Percentiles rank a stretch among this genome's conserved stretches.
These are phyloP conservation scores for Eupithecia insigniata DNA, from an alignment of 2,888 invertebrate species.

Conservation along the genomic window DNA sequence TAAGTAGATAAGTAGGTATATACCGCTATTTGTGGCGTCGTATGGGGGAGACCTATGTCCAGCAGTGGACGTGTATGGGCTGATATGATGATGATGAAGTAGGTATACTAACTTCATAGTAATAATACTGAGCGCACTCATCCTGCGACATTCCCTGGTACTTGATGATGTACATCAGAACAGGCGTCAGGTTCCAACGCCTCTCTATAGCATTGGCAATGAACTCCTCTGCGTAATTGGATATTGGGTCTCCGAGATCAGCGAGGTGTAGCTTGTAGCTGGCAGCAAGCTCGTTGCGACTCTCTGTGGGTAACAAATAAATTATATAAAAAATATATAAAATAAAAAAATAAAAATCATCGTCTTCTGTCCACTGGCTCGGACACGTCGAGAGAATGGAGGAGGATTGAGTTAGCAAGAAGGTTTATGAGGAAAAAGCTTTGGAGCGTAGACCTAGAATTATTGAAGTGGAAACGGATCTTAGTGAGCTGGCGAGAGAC, in stretches of 20 bases:
- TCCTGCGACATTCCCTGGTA: slow-evolving; percentile 61
- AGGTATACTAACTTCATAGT: slow-evolving; percentile 70
- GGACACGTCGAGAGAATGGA: no score
- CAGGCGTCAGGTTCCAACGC: slow-evolving; percentile 62
- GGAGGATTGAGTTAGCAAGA: background rate
- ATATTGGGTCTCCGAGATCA: slow-evolving; percentile 56
- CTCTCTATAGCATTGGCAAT: slow-evolving; percentile 63
- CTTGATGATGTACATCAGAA: slow-evolving; percentile 59
- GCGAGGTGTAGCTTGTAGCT: slow-evolving; percentile 55
- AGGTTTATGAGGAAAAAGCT: background rate
- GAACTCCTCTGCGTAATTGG: slow-evolving; percentile 57
- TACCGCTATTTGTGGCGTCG: no score
- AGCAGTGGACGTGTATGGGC: no score
- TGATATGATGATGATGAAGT: no score
- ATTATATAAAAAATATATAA: no score
- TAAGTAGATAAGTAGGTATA: no score
- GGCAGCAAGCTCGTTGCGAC: slow-evolving; percentile 53
- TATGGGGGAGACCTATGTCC: no score
- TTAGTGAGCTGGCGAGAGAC: no score
- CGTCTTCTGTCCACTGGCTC: background rate
- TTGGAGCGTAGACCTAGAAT: background rate
- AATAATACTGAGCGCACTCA: slow-evolving; percentile 66
- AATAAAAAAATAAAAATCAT: background rate
- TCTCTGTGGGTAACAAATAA: no score
- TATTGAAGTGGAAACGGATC: background rate